Evolutionary conservation across 1,140 invertebrate species (phyloP), one percentile per base, ranked within the genome.

Genomic region (Parasteatoda tepidariorum): DNA sequence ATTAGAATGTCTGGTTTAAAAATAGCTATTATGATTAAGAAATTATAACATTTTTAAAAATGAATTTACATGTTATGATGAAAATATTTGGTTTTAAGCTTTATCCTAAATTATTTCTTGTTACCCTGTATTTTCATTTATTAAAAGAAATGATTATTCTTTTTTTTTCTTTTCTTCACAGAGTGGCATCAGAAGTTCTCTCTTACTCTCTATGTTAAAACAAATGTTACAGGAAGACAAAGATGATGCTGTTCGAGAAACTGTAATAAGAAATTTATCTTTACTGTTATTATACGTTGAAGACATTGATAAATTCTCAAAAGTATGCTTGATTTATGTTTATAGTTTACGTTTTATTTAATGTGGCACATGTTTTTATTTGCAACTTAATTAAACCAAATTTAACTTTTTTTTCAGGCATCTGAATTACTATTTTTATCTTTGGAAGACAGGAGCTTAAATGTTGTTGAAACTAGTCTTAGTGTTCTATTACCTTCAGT

Each of bases 181-280:
- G 91, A 90, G 90, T 85, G 90, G 92, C n/a, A 91, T 94, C 15
- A 89, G 93, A 54, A 93, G 93, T 86, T 94, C 93, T 0, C 87
- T 94, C 28, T 91, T 94, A 86, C 87, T 94, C 31, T 94, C 93
- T 22, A 94, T 94, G 91, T 88, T 94, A 26, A 92, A 94, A 85
- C 94, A 95, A 88, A 92, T 95, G 91, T 88, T 94, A 68, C 87
- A 91, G 33, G 93, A 94, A 85, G 94, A 95, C 84, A 92, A 92
- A 85, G 93, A 93, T 85, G 90, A 92, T n/a, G 86, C 87, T 71
- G 93, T 94, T 2, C 88, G 93, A 85, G 90, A 91, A 76, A 91
- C 91, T 11, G 92, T 92, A 5, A 90, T 94, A 3, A 90, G 90
- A 86, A 93, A 92, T 88, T 88, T 94, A 22, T 91, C 92, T 2